phyloP scores from a whole-genome alignment of 2,888 invertebrate species.

The Thysanoteuthis rhombus region DNA sequence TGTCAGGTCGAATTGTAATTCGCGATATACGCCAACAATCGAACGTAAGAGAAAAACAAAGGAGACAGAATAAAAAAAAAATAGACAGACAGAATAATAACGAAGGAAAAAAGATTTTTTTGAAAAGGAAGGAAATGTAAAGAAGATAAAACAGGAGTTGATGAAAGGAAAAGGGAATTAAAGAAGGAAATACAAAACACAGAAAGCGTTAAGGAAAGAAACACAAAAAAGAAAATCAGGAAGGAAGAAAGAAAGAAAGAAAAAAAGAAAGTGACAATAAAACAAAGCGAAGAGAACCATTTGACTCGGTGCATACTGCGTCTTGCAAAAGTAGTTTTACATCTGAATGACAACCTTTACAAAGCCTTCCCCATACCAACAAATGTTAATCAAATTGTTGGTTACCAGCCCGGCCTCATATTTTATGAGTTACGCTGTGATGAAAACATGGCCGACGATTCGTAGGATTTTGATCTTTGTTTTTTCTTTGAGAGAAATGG shows the following conservation, averaged over 20 bases:
- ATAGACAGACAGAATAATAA: neutral
- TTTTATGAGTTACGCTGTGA: neutral
- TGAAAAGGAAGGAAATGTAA: neutral
- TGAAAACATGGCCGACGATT: neutral
- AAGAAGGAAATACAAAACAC: too few relatives aligned
- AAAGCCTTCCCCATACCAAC: neutral
- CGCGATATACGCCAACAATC: too few relatives aligned
- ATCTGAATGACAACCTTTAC: neutral
- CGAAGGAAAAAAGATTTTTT: too few relatives aligned
- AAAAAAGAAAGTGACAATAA: neutral
- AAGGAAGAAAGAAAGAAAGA: neutral
- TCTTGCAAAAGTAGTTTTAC: neutral
- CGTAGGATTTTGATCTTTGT: neutral
- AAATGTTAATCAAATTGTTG: neutral
- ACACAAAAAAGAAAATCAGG: too few relatives aligned
- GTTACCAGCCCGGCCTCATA: neutral
- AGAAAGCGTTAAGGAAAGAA: too few relatives aligned
- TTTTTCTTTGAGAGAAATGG: too few relatives aligned
- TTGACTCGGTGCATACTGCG: too few relatives aligned
- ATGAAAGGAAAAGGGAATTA: too few relatives aligned
- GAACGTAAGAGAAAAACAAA: neutral
- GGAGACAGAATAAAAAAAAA: neutral
- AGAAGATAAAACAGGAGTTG: neutral
- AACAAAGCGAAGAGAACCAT: too few relatives aligned
- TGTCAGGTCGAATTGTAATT: too few relatives aligned